Conservation (phyloP, 2,888 invertebrate species). For the Metellina segmentata region DNA sequence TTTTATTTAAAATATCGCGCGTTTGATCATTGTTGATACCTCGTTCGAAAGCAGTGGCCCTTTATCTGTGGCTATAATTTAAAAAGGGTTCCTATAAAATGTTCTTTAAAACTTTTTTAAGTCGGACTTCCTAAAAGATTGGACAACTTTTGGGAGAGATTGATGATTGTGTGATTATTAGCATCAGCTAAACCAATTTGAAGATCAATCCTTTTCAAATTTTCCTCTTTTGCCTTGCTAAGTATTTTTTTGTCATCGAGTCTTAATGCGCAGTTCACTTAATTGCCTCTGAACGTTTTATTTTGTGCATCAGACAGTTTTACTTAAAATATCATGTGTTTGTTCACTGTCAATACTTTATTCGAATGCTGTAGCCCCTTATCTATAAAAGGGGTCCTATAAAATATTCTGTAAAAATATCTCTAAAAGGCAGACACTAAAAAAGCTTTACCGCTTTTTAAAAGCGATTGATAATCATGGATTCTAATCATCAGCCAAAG, state of each 20-base stretch:
- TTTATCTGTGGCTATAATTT: too few species aligned
- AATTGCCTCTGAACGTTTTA: constrained; percentile 18
- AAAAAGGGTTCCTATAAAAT: too few species aligned
- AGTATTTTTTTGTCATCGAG: background rate
- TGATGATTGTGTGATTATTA: constrained; percentile 57
- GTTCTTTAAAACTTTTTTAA: too few species aligned
- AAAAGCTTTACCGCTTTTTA: constrained; percentile 41
- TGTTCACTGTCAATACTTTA: too few species aligned
- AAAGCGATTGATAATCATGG: constrained; percentile 47
- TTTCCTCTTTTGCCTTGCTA: constrained; percentile 2
- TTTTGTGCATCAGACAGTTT: background rate
- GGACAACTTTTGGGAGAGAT: constrained; percentile 40
- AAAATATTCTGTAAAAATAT: too few species aligned
- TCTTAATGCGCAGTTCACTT: constrained; percentile 22
- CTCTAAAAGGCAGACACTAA: constrained; percentile 6
- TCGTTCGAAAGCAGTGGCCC: too few species aligned
- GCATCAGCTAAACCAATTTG: constrained; percentile 53
- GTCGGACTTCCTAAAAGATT: constrained; percentile 53
- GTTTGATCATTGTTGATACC: too few species aligned
- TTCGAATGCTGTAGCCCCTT: too few species aligned
- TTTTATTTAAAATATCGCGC: too few species aligned
- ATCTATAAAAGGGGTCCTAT: too few species aligned
- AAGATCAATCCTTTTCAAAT: constrained; percentile 59
- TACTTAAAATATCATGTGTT: too few species aligned
- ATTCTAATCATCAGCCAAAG: constrained; percentile 53